Evolutionary conservation across 2,113 vertebrate genomes (phyloP).

Genomic region (Gymnarchus niloticus): DNA sequence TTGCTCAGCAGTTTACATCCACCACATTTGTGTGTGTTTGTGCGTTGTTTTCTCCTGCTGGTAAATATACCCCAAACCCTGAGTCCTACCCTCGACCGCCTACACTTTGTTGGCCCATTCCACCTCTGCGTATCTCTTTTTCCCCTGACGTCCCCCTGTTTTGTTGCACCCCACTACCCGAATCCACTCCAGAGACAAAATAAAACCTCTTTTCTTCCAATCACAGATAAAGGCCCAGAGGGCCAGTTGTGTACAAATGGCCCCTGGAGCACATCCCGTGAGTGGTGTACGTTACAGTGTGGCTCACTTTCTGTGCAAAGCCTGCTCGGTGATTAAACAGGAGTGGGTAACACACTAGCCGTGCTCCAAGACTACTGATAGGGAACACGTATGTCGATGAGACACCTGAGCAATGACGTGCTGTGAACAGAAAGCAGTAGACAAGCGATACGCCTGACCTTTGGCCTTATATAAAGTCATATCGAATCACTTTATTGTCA

Average conservation of each 20-base stretch:
- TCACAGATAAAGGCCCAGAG: background rate
- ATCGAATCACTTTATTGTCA: no score
- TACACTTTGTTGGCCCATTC: no score
- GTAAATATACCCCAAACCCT: background rate
- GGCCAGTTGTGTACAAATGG: background rate
- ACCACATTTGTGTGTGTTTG: background rate
- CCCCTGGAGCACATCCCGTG: background rate
- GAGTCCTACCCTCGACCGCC: background rate
- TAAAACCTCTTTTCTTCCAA: no score
- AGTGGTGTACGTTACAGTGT: no score
- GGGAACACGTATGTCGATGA: background rate
- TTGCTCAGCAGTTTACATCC: background rate
- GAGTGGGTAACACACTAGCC: background rate
- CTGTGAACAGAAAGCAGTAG: no score
- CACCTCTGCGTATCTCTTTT: no score
- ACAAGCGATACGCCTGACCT: no score
- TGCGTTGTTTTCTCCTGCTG: background rate
- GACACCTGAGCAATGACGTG: background rate
- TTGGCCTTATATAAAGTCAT: no score
- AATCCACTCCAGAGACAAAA: no score
- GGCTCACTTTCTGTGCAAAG: background rate
- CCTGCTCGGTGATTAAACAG: background rate
- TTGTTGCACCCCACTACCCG: no score
- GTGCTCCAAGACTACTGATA: no score
- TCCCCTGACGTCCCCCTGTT: no score